A percentile compares a stretch with the other conserved stretches of the same genome.
phyloP scores from a whole-genome alignment of 2,888 invertebrate species.

The Epinotia demarniana region DNA sequence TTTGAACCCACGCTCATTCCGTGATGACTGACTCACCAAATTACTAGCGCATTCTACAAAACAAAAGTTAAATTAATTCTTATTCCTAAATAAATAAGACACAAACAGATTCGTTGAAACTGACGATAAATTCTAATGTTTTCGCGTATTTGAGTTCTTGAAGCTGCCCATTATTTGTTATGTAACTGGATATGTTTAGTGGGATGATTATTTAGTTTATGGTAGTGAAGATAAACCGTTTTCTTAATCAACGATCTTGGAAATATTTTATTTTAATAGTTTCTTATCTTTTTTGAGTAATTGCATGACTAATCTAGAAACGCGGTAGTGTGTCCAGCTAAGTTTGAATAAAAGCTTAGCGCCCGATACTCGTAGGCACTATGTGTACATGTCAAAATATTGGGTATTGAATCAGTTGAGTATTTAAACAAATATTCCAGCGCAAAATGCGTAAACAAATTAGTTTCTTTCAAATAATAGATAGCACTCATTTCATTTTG shows the following conservation, averaged over 20 bases:
- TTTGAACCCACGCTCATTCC: slow-evolving; percentile 38
- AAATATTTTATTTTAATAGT: not conserved
- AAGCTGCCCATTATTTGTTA: slow-evolving; percentile 16
- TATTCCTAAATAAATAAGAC: slow-evolving; percentile 7
- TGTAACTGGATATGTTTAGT: slow-evolving; percentile 29
- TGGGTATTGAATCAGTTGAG: too few species aligned
- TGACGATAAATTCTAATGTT: not conserved
- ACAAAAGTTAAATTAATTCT: not conserved
- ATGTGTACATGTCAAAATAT: too few species aligned
- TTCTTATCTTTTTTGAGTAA: not conserved
- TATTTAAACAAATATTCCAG: too few species aligned
- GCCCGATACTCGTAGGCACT: too few species aligned
- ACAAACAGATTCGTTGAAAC: not conserved
- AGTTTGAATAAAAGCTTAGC: not conserved
- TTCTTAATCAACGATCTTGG: not conserved
- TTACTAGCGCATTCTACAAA: slow-evolving; percentile 3
- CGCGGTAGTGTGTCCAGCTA: not conserved
- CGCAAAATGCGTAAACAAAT: too few species aligned
- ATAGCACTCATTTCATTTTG: too few species aligned
- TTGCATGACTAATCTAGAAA: slow-evolving; percentile 1
- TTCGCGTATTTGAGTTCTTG: slow-evolving; percentile 38
- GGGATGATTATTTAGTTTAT: slow-evolving; percentile 20
- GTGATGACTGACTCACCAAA: slow-evolving; percentile 11
- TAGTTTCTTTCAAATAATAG: too few species aligned
- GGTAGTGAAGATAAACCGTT: slow-evolving; percentile 10